These are phyloP conservation scores for Lophura nycthemera DNA, from an alignment of 2,113 vertebrate species.

Conservation along the genomic window DNA sequence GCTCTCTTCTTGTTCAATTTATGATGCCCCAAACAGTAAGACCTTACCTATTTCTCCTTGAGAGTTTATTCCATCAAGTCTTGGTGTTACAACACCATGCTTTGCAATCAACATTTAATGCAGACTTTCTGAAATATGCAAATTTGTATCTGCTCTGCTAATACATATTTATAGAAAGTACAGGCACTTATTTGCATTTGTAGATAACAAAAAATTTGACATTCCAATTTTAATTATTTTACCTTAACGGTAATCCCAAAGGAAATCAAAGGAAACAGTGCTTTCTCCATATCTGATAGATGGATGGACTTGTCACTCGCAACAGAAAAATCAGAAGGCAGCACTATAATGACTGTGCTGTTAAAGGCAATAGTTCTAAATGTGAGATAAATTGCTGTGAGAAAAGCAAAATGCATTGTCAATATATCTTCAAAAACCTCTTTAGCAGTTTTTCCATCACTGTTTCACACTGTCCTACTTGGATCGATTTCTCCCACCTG, in stretches of 20 bases:
- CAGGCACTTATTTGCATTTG: not conserved
- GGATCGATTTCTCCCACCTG: not conserved
- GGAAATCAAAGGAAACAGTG: not conserved
- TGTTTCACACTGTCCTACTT: not conserved
- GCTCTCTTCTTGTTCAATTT: not conserved
- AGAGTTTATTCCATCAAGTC: not conserved
- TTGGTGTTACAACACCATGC: not conserved
- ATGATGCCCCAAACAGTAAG: not conserved
- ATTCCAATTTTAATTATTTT: conserved; percentile 12
- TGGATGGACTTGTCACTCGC: not conserved
- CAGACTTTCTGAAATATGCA: not conserved
- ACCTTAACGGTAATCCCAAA: not conserved
- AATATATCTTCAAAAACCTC: not conserved
- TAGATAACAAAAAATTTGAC: not conserved
- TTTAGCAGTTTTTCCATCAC: not conserved
- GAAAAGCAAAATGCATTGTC: not conserved
- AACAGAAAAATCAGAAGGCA: not conserved
- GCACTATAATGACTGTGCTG: not conserved
- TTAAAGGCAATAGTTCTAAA: not conserved
- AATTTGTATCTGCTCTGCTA: conserved; percentile 14
- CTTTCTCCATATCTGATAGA: not conserved
- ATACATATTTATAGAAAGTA: not conserved
- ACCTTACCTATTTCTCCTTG: not conserved
- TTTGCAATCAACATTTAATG: not conserved
- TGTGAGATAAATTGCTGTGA: not conserved